These are phyloP conservation scores for Scaptomyza graminum DNA, from an alignment of 1,140 invertebrate species.

Conservation along the genomic window DNA sequence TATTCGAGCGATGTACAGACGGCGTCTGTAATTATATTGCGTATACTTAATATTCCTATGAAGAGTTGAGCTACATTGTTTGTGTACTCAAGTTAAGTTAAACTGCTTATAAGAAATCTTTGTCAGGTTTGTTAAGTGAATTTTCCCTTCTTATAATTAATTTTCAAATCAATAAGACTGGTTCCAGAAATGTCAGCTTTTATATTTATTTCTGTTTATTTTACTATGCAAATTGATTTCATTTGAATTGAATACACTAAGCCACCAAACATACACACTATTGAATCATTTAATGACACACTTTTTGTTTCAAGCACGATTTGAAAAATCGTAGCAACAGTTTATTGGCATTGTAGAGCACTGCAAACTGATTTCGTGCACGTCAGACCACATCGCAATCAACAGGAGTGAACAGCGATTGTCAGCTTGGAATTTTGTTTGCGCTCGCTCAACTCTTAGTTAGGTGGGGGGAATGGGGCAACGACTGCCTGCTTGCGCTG, in stretches of 20 bases:
- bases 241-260: not conserved
- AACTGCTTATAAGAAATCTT: too few relatives aligned
- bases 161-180: too few relatives aligned
- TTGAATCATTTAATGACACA: not conserved
- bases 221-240: not conserved
- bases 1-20: too few relatives aligned
- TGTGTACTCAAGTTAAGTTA: too few relatives aligned
- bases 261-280: not conserved
- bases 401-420: conserved; percentile 19
- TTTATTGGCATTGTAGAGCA: not conserved
- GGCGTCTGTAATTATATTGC: too few relatives aligned
- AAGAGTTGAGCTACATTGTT: too few relatives aligned
- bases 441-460: conserved; percentile 37
- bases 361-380: conserved; percentile 12
- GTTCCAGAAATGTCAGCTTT: too few relatives aligned
- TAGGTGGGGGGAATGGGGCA: not conserved
- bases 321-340: not conserved
- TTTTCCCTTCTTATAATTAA: too few relatives aligned
- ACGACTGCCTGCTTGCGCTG: not conserved
- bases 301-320: too few relatives aligned
- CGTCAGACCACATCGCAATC: conserved; percentile 10
- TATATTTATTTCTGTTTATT: too few relatives aligned
- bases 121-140: too few relatives aligned
- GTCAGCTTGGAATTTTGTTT: conserved; percentile 32
- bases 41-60: too few relatives aligned